A percentile compares a stretch with the other conserved stretches of the same genome.
These are phyloP conservation scores for Cephalopholis sonnerati DNA, from an alignment of 2,113 vertebrate genomes.

Conservation along the genomic window DNA sequence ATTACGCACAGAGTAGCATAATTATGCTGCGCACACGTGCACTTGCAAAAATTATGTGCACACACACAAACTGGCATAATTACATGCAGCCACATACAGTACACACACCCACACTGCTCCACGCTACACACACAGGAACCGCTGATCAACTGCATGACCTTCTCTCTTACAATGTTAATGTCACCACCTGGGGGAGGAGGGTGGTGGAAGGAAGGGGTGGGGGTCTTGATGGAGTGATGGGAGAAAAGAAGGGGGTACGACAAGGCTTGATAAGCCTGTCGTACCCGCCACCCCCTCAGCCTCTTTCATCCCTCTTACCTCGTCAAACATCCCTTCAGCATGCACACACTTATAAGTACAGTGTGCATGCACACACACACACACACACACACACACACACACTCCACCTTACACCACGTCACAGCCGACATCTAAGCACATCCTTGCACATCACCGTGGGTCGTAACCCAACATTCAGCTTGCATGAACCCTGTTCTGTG, in stretches of 20 bases:
- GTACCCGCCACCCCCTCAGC: constrained; percentile 11
- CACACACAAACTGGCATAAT: constrained; percentile 44
- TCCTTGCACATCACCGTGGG: constrained; percentile 12
- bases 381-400: background rate
- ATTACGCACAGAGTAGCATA: constrained; percentile 55
- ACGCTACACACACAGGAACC: constrained; percentile 25
- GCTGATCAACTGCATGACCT: constrained; percentile 79
- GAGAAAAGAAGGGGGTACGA: constrained; percentile 2
- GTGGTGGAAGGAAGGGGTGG: no score
- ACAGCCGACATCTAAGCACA: background rate
- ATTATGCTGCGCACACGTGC: constrained; percentile 41
- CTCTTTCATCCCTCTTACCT: constrained; percentile 43
- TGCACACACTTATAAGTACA: background rate
- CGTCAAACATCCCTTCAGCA: constrained; percentile 16
- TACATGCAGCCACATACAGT: constrained; percentile 23
- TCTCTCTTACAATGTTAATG: constrained; percentile 79
- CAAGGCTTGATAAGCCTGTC: constrained; percentile 39
- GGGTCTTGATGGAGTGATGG: constrained; percentile 55
- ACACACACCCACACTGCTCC: constrained; percentile 43
- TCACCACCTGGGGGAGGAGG: constrained; percentile 74
- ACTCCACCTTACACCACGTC: background rate
- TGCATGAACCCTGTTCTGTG: constrained; percentile 27
- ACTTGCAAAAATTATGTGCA: constrained; percentile 32
- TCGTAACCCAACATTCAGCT: constrained; percentile 60
- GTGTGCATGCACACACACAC: background rate